These are phyloP conservation scores for Drosophila neoperkinsi DNA, from an alignment of 2,888 invertebrate species.

Conservation along the genomic window DNA sequence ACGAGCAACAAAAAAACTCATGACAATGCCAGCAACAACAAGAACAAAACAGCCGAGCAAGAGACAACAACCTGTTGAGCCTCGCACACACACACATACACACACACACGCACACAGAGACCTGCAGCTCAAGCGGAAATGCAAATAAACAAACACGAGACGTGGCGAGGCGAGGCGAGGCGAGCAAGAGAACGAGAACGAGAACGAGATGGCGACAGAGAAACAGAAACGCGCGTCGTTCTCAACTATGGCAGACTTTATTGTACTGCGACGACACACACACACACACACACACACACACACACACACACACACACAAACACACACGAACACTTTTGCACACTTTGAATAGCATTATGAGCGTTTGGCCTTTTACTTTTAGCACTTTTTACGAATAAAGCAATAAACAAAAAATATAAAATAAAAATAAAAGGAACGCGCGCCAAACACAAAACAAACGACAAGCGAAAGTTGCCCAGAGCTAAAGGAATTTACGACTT, in stretches of 20 bases:
- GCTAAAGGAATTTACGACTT: conserved; percentile 79
- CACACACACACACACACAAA: not conserved
- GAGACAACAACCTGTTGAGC: conserved; percentile 78
- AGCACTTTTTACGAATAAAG: conserved; percentile 60
- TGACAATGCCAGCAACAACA: conserved; percentile 56
- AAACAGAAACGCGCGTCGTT: conserved; percentile 68
- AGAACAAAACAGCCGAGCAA: conserved; percentile 42
- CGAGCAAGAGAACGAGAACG: conserved; percentile 37
- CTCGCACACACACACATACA: conserved; percentile 37
- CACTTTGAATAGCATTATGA: conserved; percentile 79
- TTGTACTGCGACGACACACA: conserved; percentile 51
- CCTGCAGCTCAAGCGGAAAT: conserved; percentile 80
- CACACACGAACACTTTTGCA: conserved; percentile 23
- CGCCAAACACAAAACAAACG: conserved; percentile 52
- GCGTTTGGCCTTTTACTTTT: conserved; percentile 75
- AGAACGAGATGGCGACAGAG: conserved; percentile 45
- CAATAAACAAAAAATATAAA: conserved; percentile 37
- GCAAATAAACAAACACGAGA: conserved; percentile 81
- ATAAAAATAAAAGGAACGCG: conserved; percentile 39
- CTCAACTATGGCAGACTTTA: conserved; percentile 55
- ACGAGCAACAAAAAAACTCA: conserved; percentile 68
- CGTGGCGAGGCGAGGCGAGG: conserved; percentile 30
- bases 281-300: conserved; percentile 23
- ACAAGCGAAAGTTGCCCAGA: conserved; percentile 68
- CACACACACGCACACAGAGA: conserved; percentile 31